A percentile compares a stretch with the other conserved stretches of the same genome.
Conservation (phyloP, 1,140 invertebrate species). For the Nasonia vitripennis region DNA sequence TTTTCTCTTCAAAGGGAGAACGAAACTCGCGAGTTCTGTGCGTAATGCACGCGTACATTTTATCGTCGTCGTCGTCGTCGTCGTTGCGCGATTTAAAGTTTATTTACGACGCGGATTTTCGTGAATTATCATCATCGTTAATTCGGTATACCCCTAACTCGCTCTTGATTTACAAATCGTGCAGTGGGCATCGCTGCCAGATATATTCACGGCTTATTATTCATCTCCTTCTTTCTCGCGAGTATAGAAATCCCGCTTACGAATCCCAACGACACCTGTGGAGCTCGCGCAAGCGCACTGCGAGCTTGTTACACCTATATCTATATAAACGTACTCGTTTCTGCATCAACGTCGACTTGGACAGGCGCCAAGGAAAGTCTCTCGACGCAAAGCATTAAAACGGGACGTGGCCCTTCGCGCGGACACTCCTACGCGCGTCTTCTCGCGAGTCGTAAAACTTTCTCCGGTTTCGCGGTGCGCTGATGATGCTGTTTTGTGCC, state of each 20-base stretch:
- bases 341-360: slow-evolving; percentile 42
- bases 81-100: neutral
- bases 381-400: neutral
- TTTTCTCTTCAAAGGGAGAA: neutral
- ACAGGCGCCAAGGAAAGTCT: slow-evolving; percentile 50
- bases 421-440: neutral
- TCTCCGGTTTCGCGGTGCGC: neutral
- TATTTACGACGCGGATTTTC: neutral
- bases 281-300: slow-evolving; percentile 16
- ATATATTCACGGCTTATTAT: neutral
- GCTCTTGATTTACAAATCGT: neutral
- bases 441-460: slow-evolving; percentile 22
- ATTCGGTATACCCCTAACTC: neutral
- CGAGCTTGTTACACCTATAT: too few relatives aligned
- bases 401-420: slow-evolving; percentile 13
- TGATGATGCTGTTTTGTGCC: neutral
- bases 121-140: neutral
- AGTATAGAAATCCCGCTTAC: slow-evolving; percentile 55
- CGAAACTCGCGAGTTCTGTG: too few relatives aligned
- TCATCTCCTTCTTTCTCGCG: neutral
- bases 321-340: too few relatives aligned
- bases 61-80: too few relatives aligned
- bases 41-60: too few relatives aligned
- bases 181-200: neutral
- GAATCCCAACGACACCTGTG: slow-evolving; percentile 60